Conservation (phyloP, 2,113 vertebrate species). For the Dasyornis broadbenti region DNA sequence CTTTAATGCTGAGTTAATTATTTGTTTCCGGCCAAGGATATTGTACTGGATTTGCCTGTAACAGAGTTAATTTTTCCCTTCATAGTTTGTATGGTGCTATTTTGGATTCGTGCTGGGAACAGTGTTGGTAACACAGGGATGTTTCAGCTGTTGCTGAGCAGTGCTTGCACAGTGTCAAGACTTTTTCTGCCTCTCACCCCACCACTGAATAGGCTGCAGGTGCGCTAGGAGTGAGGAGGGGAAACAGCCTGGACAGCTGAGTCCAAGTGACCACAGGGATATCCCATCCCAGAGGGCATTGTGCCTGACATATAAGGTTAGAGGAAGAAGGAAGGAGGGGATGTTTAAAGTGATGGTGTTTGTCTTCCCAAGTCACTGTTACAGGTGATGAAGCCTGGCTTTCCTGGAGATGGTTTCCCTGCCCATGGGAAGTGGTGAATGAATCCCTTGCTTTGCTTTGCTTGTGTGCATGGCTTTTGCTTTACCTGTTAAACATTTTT, state of each 20-base stretch:
- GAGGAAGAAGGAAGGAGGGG: not conserved
- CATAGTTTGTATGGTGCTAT: not conserved
- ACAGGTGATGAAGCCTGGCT: accelerated
- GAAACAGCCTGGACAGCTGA: not conserved
- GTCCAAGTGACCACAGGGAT: not conserved
- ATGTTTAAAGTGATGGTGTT: accelerated
- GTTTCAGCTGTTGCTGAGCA: not conserved
- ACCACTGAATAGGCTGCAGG: accelerated
- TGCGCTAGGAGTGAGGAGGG: not conserved
- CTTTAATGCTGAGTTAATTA: not conserved
- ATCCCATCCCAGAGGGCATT: not conserved
- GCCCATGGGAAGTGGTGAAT: not conserved
- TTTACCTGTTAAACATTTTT: not conserved
- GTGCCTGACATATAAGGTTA: not conserved
- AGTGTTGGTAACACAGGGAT: not conserved
- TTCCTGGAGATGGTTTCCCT: not conserved
- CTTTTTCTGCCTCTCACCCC: not conserved
- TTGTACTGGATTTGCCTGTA: not conserved
- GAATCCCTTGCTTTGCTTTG: not conserved
- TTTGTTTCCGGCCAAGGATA: not conserved
- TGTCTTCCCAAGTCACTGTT: not conserved
- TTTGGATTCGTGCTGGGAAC: not conserved
- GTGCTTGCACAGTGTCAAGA: accelerated
- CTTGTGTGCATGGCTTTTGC: accelerated
- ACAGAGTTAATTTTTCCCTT: not conserved